These are phyloP conservation scores for Sphaeramia orbicularis DNA, from an alignment of 2,797 vertebrate genomes.

Conservation along the genomic window DNA sequence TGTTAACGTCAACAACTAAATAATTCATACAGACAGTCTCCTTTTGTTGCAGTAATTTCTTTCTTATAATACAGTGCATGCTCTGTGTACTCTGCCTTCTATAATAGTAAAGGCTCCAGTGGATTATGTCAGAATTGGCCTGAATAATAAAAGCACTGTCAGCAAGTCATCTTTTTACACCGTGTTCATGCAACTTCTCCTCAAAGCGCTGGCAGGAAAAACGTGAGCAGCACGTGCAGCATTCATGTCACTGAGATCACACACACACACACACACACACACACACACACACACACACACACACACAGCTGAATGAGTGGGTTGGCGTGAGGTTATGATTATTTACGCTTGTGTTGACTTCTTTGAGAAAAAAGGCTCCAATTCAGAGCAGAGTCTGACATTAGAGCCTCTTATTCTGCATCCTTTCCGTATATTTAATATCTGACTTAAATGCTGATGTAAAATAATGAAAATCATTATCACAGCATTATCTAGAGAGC, in stretches of 20 bases:
- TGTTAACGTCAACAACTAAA: neutral
- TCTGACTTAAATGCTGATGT: neutral
- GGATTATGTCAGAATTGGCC: neutral
- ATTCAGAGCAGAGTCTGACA: conserved; percentile 2
- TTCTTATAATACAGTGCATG: neutral
- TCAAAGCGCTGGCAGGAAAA: conserved; percentile 30
- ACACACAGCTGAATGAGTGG: conserved; percentile 38
- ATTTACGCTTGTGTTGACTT: conserved; percentile 47
- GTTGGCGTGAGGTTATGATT: conserved; percentile 45
- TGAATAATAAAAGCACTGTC: neutral
- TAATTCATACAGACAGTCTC: neutral
- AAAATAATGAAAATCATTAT: neutral
- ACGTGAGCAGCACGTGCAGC: conserved; percentile 54
- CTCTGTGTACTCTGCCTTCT: neutral
- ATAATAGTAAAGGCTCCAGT: neutral
- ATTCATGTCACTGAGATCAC: conserved; percentile 37
- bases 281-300: conserved; percentile 23
- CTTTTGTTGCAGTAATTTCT: neutral
- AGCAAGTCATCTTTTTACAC: neutral
- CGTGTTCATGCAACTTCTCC: conserved; percentile 2
- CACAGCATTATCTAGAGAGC: neutral
- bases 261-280: conserved; percentile 16
- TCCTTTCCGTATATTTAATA: too few species aligned
- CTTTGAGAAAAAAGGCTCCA: conserved; percentile 38
- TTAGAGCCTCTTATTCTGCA: too few species aligned